phyloP scores from a whole-genome alignment of 2,113 vertebrate species.

The Cercocebus atys region DNA sequence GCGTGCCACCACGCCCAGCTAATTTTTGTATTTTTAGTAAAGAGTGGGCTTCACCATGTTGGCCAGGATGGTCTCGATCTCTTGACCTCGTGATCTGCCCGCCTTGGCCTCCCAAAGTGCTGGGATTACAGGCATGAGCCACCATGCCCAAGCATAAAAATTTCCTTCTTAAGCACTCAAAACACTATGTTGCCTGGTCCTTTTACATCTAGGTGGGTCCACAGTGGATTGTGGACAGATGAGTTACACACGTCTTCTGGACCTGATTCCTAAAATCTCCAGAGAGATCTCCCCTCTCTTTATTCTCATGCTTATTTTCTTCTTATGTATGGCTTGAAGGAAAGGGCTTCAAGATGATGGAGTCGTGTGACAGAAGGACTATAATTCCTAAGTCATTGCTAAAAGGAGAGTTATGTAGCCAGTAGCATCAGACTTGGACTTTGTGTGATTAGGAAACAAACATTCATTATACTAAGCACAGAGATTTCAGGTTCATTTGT shows the following conservation, averaged over 20 bases:
- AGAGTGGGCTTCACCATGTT: too few relatives aligned
- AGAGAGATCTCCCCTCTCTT: not conserved
- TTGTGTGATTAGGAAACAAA: not conserved
- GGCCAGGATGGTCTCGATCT: too few relatives aligned
- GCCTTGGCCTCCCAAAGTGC: too few relatives aligned
- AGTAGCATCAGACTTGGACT: not conserved
- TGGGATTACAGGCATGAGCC: too few relatives aligned
- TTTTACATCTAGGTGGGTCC: not conserved
- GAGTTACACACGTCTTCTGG: not conserved
- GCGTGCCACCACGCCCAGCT: too few relatives aligned
- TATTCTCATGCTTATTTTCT: not conserved
- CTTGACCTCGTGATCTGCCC: too few relatives aligned
- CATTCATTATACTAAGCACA: not conserved
- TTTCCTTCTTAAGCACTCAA: not conserved
- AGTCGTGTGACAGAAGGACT: not conserved
- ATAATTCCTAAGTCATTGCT: not conserved
- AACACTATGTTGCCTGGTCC: not conserved
- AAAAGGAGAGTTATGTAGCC: not conserved
- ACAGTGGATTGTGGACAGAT: not conserved
- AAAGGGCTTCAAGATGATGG: not conserved
- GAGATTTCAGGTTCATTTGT: not conserved
- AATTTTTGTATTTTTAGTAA: too few relatives aligned
- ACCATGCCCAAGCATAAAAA: not conserved
- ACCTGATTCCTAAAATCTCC: not conserved
- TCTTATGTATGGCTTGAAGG: not conserved